These are phyloP conservation scores for Cryptophagus acutangulus DNA, from an alignment of 2,888 invertebrate genomes.

Conservation along the genomic window DNA sequence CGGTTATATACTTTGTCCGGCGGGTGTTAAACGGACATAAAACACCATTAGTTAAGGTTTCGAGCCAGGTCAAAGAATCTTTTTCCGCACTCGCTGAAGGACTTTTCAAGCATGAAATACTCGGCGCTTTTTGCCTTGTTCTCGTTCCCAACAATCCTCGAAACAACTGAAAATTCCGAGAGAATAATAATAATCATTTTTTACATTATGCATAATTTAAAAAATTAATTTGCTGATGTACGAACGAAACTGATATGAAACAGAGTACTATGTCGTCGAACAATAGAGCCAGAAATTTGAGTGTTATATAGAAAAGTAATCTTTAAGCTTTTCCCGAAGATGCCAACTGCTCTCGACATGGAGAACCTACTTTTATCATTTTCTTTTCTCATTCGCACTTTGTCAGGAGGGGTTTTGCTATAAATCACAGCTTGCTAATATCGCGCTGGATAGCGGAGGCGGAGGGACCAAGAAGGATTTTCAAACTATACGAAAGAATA, in stretches of 20 bases:
- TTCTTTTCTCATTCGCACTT: slow-evolving; percentile 36
- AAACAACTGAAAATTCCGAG: too few relatives aligned
- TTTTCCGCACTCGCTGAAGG: slow-evolving; percentile 2
- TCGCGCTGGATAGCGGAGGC: slow-evolving; percentile 23
- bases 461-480: slow-evolving; percentile 12
- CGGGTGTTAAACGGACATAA: slow-evolving; percentile 26
- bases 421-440: slow-evolving; percentile 40
- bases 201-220: too few relatives aligned
- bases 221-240: too few relatives aligned
- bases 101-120: slow-evolving; percentile 1
- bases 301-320: too few relatives aligned
- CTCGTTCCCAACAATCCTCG: too few relatives aligned
- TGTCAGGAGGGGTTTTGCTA: slow-evolving; percentile 30
- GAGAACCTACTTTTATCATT: slow-evolving; percentile 38
- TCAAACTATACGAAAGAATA: slow-evolving; percentile 6
- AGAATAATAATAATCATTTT: too few relatives aligned
- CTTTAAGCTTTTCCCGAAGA: too few relatives aligned
- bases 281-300: too few relatives aligned
- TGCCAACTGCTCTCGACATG: too few relatives aligned
- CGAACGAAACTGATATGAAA: too few relatives aligned
- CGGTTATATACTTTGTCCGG: slow-evolving; percentile 30
- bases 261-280: too few relatives aligned
- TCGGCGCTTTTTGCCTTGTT: not conserved
- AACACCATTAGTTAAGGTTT: slow-evolving; percentile 28
- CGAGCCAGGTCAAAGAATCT: slow-evolving; percentile 11